Evolutionary conservation across 2,888 invertebrate species (phyloP).

Genomic region (Tipula lateralis): DNA sequence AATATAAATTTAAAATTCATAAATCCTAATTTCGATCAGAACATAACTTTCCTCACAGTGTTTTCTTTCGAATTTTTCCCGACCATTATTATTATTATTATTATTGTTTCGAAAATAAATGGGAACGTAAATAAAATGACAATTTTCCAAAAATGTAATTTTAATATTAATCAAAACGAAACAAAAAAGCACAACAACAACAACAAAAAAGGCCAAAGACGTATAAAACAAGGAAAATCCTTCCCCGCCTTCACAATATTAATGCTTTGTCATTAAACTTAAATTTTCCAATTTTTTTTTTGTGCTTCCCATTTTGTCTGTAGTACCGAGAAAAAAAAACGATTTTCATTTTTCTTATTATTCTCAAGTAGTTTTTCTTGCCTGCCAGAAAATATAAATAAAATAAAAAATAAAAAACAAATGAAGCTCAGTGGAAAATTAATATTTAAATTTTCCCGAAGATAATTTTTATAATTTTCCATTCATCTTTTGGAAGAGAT

Average conservation of each 20-base stretch:
- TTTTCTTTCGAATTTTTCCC: background rate
- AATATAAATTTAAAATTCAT: background rate
- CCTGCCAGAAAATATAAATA: background rate
- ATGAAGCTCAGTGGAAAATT: background rate
- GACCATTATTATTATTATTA: background rate
- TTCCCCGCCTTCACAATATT: background rate
- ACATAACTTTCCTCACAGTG: background rate
- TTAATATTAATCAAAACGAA: constrained; percentile 12
- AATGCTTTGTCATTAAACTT: background rate
- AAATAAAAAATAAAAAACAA: background rate
- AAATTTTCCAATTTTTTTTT: background rate
- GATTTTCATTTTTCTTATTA: background rate
- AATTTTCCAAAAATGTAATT: constrained; percentile 19
- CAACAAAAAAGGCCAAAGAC: background rate
- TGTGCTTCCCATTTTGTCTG: background rate
- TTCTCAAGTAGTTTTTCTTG: background rate
- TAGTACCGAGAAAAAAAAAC: background rate
- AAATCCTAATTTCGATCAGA: background rate
- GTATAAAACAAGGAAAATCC: constrained; percentile 13
- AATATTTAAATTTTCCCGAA: background rate
- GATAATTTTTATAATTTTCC: background rate
- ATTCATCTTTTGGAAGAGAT: constrained; percentile 1
- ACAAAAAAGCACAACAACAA: background rate
- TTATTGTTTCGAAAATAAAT: background rate
- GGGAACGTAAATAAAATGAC: background rate